Base-by-base conservation (phyloP, 2,797 vertebrate species). In the Ceryle rudis region DNA sequence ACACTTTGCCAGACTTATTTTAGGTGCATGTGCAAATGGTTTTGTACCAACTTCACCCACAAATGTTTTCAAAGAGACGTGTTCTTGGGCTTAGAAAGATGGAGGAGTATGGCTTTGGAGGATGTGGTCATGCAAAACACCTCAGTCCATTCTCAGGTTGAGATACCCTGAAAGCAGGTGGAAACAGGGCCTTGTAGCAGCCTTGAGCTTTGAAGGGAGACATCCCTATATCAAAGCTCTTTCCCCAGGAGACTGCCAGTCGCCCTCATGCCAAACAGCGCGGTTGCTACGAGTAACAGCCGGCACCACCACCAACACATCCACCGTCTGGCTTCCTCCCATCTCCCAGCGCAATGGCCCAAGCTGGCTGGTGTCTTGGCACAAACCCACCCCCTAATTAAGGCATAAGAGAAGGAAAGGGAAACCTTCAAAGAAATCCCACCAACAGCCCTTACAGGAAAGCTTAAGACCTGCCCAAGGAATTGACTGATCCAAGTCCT, bases 261-360 rank as follows among this genome's bases (percentile, higher is more conserved):
- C 14, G 1, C 55, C 1, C 0, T 51, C 64, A 3, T 2, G 10
- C 41, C 29, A 29, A 42, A 6, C 0, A 0, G 29, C 11, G 1
- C 5, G 0, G 77, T 81, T 77, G 88, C 71, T 91, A 57, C 3
- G 1, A 3, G 75, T 13, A 51, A 83, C 86, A 80, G 81, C 29
- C 2, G 0, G 49, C 51, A 46, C 64, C 64, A 77, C 31, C 52
- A 75, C 84, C 74, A 3, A 8, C 67, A 58, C 35, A 77, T n/a
- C 67, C 62, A 35, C 51, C 3, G 0, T 25, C 85, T 92, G 81
- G 37, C 87, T 65, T 37, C 74, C 64, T 86, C 67, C 64, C 64
- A 13, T 41, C 42, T 78, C 77, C n/a, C 12, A 57, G 52, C 3
- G 3, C 64, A 6, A 11, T 19, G 62, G 87, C 55, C 64, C 21